Evolutionary conservation across 2,113 vertebrate genomes (phyloP).

Genomic region (Sarotherodon lohbergeri): DNA sequence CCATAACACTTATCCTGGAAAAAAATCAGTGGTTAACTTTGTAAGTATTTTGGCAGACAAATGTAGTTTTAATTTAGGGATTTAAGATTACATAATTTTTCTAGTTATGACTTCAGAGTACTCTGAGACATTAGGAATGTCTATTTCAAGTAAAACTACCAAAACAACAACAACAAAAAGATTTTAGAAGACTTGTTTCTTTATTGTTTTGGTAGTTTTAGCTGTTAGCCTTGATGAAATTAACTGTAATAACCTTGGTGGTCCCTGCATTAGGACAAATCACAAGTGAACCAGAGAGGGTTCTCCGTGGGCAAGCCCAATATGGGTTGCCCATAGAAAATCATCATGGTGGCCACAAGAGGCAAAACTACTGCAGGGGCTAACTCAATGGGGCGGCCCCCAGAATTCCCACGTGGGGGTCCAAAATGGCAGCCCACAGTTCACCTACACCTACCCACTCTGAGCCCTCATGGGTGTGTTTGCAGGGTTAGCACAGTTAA

Average conservation of each 20-base stretch:
- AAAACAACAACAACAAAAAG: neutral
- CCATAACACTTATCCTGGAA: neutral
- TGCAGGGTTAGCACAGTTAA: neutral
- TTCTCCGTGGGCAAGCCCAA: neutral
- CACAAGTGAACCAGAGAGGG: neutral
- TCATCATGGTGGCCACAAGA: neutral
- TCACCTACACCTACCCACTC: neutral
- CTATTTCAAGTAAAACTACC: neutral
- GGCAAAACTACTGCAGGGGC: accelerated
- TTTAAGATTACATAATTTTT: neutral
- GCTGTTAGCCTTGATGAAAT: accelerated
- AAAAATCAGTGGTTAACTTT: neutral
- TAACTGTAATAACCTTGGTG: neutral
- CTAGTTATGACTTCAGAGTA: neutral
- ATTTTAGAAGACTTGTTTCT: accelerated
- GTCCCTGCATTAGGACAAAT: neutral
- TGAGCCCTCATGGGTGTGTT: neutral
- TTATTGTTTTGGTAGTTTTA: neutral
- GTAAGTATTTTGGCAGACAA: accelerated
- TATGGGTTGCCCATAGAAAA: accelerated
- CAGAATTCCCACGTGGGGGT: neutral
- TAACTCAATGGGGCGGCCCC: neutral
- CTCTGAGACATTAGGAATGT: accelerated
- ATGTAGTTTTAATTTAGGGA: accelerated
- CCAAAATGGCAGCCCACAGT: accelerated